A percentile compares a stretch with the other conserved stretches of the same genome.
These are phyloP conservation scores for Cenopis cana DNA, from an alignment of 2,888 invertebrate species.

Conservation along the genomic window DNA sequence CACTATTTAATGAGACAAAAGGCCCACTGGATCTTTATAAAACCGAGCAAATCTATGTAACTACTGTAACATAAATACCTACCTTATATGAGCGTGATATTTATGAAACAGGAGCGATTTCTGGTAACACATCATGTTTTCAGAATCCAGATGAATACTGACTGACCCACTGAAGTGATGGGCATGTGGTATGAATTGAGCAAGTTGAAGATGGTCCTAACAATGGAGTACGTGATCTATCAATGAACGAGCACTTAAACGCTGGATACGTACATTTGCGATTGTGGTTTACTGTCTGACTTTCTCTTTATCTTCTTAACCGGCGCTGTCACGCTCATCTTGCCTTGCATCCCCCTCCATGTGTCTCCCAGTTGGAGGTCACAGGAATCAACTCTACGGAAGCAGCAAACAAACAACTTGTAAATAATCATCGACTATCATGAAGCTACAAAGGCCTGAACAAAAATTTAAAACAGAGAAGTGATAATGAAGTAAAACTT, in stretches of 20 bases:
- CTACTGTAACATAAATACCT: conserved; percentile 1
- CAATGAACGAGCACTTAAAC: conserved; percentile 15
- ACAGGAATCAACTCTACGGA: conserved; percentile 94
- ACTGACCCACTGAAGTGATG: background rate
- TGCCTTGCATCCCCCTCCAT: conserved; percentile 93
- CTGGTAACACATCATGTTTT: no score
- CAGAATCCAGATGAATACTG: background rate
- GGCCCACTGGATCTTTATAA: background rate
- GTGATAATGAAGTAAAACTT: background rate
- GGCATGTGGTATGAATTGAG: background rate
- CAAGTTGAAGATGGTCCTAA: conserved; percentile 16
- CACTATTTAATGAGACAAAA: background rate
- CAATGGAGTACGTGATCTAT: conserved; percentile 1
- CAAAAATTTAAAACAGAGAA: background rate
- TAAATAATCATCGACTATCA: conserved; percentile 61
- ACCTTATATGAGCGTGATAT: background rate
- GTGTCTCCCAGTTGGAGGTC: conserved; percentile 89
- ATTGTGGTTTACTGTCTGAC: conserved; percentile 88
- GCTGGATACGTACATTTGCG: conserved; percentile 84
- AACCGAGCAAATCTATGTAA: conserved; percentile 1
- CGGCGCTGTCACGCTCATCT: conserved; percentile 91
- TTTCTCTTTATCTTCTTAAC: conserved; percentile 89
- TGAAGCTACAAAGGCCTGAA: conserved; percentile 17
- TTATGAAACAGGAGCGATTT: background rate
- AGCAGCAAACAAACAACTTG: conserved; percentile 83